Percentiles rank a stretch among this genome's conserved stretches.
These are phyloP conservation scores for Chondrilla cf. caribensis DNA, from an alignment of 37 sponge, comb jelly and placozoan genomes.

Conservation along the genomic window DNA sequence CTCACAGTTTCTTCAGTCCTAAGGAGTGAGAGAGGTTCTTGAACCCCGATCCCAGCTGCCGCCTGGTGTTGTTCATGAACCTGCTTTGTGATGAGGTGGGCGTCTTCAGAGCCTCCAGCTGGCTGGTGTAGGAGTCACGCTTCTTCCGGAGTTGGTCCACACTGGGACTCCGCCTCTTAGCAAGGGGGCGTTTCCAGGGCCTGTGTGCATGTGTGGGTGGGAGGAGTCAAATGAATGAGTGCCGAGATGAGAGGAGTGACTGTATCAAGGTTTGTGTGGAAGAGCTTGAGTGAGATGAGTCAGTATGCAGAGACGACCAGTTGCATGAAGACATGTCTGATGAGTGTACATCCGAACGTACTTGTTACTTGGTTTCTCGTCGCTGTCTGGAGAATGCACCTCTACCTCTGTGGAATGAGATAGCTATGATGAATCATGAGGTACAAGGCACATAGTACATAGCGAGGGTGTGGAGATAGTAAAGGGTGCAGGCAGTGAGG, in stretches of 20 bases:
- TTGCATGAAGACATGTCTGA: no score
- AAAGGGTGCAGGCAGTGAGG: no score
- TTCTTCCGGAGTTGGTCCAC: not conserved
- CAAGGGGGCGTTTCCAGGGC: not conserved
- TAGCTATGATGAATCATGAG: not conserved
- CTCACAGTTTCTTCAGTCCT: slow-evolving; percentile 4
- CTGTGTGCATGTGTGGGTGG: not conserved
- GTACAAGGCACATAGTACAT: no score
- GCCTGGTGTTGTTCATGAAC: slow-evolving; percentile 5
- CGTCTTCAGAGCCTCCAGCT: not conserved
- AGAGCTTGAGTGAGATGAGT: no score
- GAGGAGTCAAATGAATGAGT: no score
- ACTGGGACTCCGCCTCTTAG: not conserved
- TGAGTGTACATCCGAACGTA: not conserved
- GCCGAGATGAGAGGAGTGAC: no score
- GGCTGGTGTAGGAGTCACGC: not conserved
- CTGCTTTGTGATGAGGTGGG: not conserved
- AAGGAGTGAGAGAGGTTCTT: not conserved
- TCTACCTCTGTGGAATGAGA: not conserved
- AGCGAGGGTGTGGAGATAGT: no score
- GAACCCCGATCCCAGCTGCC: not conserved
- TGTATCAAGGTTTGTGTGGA: no score
- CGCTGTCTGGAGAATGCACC: not conserved
- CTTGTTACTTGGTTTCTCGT: not conserved
- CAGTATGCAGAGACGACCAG: no score